Conservation (phyloP, 2,113 vertebrate species). For the Chaetodon auriga region DNA sequence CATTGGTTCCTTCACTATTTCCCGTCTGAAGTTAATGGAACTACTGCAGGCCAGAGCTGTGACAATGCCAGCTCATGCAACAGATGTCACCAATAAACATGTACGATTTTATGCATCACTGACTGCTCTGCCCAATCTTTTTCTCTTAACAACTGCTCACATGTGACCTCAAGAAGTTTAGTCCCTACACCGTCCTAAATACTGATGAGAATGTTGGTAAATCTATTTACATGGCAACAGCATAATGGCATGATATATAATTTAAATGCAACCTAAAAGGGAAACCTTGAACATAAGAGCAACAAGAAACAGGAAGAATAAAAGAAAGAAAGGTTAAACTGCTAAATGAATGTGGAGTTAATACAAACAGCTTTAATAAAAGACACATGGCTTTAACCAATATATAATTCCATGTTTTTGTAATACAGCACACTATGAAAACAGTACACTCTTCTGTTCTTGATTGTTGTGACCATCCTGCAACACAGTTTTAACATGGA, state of each 20-base stretch:
- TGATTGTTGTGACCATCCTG: constrained; percentile 59
- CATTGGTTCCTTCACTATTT: not conserved
- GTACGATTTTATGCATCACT: not conserved
- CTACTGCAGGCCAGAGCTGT: not conserved
- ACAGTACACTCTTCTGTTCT: constrained; percentile 1
- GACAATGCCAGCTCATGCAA: not conserved
- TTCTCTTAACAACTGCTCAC: not conserved
- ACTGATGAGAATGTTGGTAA: constrained; percentile 21
- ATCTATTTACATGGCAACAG: constrained; percentile 16
- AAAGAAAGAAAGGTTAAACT: not conserved
- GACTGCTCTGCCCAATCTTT: constrained; percentile 3
- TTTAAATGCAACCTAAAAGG: not conserved
- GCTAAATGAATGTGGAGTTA: not conserved
- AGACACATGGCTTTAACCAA: not conserved
- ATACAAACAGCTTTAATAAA: not conserved
- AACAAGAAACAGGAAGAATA: not conserved
- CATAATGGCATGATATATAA: not conserved
- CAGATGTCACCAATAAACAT: constrained; percentile 3
- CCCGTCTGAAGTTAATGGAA: not conserved
- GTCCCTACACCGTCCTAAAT: not conserved
- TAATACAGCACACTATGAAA: not conserved
- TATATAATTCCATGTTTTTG: not conserved
- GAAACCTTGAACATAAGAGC: not conserved
- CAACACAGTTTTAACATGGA: constrained; percentile 56
- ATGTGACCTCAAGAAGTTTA: constrained; percentile 6